Percentiles rank a stretch among this genome's conserved stretches.
Evolutionary conservation across 2,113 vertebrate species (phyloP).

Genomic region (Myotis davidii): DNA sequence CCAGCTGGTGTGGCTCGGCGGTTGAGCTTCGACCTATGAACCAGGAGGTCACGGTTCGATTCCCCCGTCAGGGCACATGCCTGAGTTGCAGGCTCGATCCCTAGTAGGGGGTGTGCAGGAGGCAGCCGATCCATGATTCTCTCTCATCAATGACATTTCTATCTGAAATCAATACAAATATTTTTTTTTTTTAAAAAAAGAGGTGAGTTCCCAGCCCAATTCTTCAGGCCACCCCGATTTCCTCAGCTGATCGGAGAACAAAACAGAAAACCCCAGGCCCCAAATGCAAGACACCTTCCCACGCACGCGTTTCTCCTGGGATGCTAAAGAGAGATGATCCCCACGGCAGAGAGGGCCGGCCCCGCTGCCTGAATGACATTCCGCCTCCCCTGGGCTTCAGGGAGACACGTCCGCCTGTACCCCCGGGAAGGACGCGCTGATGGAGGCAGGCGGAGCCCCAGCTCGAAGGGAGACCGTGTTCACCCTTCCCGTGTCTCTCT

Average conservation of each 20-base stretch:
- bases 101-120: too few relatives aligned
- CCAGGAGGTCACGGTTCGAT: too few relatives aligned
- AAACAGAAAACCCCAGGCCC: neutral
- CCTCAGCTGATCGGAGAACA: neutral
- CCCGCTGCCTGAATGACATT: neutral
- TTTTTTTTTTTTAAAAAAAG: too few relatives aligned
- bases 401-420: neutral
- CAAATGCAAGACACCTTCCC: neutral
- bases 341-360: neutral
- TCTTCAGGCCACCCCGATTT: neutral
- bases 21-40: too few relatives aligned
- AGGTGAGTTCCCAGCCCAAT: neutral
- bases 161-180: too few relatives aligned
- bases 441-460: constrained; percentile 49
- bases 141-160: too few relatives aligned
- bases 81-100: too few relatives aligned
- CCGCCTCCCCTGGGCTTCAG: constrained; percentile 18
- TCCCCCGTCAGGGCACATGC: too few relatives aligned
- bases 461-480: constrained; percentile 20
- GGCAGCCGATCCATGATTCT: too few relatives aligned
- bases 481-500: neutral
- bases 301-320: neutral
- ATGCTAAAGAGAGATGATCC: neutral
- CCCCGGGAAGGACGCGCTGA: constrained; percentile 41
- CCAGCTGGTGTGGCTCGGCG: too few relatives aligned